Evolutionary conservation across 2,113 vertebrate species (phyloP), one percentile per base, ranked within the genome.

Genomic region (Chionodraco myersi): DNA sequence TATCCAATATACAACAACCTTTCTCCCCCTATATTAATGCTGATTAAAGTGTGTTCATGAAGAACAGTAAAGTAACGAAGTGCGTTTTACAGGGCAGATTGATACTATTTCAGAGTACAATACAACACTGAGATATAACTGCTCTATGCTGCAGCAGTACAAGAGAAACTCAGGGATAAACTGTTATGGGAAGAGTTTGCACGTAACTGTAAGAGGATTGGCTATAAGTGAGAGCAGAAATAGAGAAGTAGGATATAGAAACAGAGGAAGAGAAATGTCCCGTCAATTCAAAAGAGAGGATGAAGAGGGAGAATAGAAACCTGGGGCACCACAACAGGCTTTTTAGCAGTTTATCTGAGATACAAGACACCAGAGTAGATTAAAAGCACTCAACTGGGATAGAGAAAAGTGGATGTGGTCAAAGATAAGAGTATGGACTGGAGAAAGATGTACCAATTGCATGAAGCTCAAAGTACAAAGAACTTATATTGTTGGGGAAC

Each of bases 21-120:
- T 57, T 66, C 75, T 75, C 62, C 76, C 72, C 76, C 72, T 74
- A 45, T 76, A 73, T 65, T 77, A 88, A 88, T 75, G 66, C 69
- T 87, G 81, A 88, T 89, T 75, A 82, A 84, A 87, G 80, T 81
- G 88, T 87, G 82, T 87, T 79, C 63, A 76, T 86, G 85, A 86
- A 81, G 84, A 91, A 89, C 85, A 92, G 66, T 89, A 86, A 88
- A 92, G 77, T 84, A 87, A 83, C 64, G 9, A 84, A 80, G 88
- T 88, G 90, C 80, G n/a, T 85, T 86, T 78, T 70, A 83, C 73
- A 67, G 85, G 84, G 84, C 78, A 79, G 75, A 74, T 74, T 78
- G 69, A 72, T 60, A 85, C 77, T 70, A 80, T 75, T 68, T 86
- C 18, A 86, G 84, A 79, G 49, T 72, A 76, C 57, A 18, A 84